These are phyloP conservation scores for Yasuhikotakia modesta DNA, from an alignment of 2,797 vertebrate genomes.

Conservation along the genomic window DNA sequence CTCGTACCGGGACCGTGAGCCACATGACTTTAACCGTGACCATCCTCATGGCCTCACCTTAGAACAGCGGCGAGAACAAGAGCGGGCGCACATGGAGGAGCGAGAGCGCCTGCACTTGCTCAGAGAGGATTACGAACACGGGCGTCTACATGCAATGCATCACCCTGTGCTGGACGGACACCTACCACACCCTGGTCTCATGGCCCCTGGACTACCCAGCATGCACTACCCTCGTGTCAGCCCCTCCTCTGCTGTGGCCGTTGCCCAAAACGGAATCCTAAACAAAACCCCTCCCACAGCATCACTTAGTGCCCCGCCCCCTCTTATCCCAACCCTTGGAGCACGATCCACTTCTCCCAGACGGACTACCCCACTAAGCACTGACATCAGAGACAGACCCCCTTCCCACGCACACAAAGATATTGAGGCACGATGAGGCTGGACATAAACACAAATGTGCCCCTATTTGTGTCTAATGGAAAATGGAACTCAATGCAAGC, in stretches of 20 bases:
- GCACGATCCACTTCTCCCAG: slow-evolving; percentile 87
- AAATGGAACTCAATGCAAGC: slow-evolving; percentile 73
- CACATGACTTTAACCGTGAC: slow-evolving; percentile 91
- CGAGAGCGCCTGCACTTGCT: slow-evolving; percentile 91
- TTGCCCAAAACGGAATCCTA: slow-evolving; percentile 85
- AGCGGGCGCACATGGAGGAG: slow-evolving; percentile 88
- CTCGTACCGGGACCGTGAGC: slow-evolving; percentile 92
- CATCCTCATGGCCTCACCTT: slow-evolving; percentile 83
- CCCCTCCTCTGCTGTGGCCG: slow-evolving; percentile 75
- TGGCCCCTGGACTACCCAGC: slow-evolving; percentile 90
- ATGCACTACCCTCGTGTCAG: slow-evolving; percentile 96
- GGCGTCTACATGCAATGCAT: slow-evolving; percentile 78
- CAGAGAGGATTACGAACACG: slow-evolving; percentile 91
- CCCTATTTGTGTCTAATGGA: slow-evolving; percentile 63
- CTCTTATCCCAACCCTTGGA: slow-evolving; percentile 91
- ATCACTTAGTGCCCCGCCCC: slow-evolving; percentile 92
- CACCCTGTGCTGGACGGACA: slow-evolving; percentile 83
- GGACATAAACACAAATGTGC: neutral
- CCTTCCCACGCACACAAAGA: slow-evolving; percentile 92
- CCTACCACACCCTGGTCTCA: slow-evolving; percentile 85
- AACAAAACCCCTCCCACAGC: slow-evolving; percentile 93
- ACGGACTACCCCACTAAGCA: slow-evolving; percentile 91
- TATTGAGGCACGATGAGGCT: slow-evolving; percentile 90
- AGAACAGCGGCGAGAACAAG: slow-evolving; percentile 90
- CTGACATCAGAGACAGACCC: slow-evolving; percentile 92